Percentiles rank a stretch among this genome's conserved stretches.
Conservation (phyloP, 1,140 invertebrate species). For the Diorhabda carinulata region DNA sequence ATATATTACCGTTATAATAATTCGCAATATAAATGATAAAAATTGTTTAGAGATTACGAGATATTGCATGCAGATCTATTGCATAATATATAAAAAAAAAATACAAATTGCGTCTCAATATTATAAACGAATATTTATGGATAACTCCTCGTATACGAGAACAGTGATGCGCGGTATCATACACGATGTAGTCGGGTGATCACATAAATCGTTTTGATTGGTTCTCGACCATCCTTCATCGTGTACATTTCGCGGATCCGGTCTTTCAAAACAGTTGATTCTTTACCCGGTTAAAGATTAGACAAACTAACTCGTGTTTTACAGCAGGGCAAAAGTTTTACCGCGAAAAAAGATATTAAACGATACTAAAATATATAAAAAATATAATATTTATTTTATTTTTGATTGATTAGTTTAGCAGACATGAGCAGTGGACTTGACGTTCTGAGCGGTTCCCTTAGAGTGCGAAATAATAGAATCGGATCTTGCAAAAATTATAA, state of each 20-base stretch:
- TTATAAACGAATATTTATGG: background rate
- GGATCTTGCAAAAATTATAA: constrained; percentile 31
- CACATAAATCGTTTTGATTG: constrained; percentile 16
- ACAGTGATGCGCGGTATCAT: background rate
- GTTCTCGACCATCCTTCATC: constrained; percentile 8
- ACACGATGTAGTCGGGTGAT: constrained; percentile 11
- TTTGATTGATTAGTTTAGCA: background rate
- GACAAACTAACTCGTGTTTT: background rate
- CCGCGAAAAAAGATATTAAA: background rate
- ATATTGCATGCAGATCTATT: no score
- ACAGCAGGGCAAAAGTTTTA: background rate
- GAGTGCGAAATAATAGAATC: constrained; percentile 36
- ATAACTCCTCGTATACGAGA: background rate
- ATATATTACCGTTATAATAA: no score
- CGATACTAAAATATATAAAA: no score
- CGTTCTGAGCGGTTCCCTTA: constrained; percentile 41
- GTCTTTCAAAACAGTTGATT: constrained; percentile 9
- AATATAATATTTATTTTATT: background rate
- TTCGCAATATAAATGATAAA: no score
- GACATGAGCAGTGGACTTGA: constrained; percentile 41
- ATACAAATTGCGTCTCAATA: no score
- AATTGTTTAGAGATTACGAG: no score
- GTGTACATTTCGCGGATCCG: constrained; percentile 19
- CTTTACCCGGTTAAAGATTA: background rate
- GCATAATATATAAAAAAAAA: no score